Evolutionary conservation across 2,797 vertebrate genomes (phyloP).

Genomic region (Dendrocincla tyrannina): DNA sequence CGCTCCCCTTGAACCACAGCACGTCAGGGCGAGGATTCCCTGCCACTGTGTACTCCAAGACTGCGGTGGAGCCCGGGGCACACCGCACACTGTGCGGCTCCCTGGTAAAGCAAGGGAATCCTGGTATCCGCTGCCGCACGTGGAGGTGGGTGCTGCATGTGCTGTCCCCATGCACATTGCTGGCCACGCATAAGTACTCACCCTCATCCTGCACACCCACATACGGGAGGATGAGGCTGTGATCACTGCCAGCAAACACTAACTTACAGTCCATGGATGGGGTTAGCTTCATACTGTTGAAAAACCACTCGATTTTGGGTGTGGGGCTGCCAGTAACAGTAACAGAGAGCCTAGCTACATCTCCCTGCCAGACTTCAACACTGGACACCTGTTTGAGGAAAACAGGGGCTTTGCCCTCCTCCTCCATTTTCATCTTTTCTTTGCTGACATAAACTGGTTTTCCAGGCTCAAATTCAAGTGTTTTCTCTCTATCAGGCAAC

Average conservation of each 20-base stretch:
- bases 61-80: constrained; percentile 76
- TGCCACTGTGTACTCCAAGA: constrained; percentile 79
- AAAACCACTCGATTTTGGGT: constrained; percentile 89
- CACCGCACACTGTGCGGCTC: constrained; percentile 77
- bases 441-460: constrained; percentile 82
- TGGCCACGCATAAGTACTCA: constrained; percentile 86
- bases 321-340: constrained; percentile 83
- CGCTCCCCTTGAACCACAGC: constrained; percentile 85
- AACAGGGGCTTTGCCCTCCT: constrained; percentile 72
- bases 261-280: constrained; percentile 80
- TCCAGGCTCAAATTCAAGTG: constrained; percentile 93
- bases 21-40: constrained; percentile 82
- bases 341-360: constrained; percentile 84
- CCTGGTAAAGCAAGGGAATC: constrained; percentile 76
- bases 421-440: constrained; percentile 82
- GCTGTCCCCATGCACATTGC: constrained; percentile 82
- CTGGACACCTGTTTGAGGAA: constrained; percentile 84
- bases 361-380: constrained; percentile 78
- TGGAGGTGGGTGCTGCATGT: constrained; percentile 82
- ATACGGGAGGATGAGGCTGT: constrained; percentile 84
- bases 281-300: constrained; percentile 78
- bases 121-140: background rate
- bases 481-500: constrained; percentile 85
- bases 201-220: constrained; percentile 84
- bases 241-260: constrained; percentile 83